Conservation (phyloP, 2,888 invertebrate species). For the Epsilonema sp. region DNA sequence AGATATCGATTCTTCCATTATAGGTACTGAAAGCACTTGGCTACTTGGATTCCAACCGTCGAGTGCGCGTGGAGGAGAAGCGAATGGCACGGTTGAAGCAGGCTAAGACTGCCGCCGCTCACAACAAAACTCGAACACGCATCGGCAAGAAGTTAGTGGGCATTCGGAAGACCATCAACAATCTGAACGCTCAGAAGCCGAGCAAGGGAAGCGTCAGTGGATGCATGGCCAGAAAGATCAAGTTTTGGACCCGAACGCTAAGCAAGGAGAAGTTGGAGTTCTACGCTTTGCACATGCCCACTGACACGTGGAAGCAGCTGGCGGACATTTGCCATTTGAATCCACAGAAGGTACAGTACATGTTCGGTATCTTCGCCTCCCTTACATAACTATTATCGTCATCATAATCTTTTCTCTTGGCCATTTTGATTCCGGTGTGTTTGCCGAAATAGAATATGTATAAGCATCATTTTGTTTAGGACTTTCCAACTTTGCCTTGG, state of each 20-base stretch:
- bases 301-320: slow-evolving; percentile 29
- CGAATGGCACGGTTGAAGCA: neutral
- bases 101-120: neutral
- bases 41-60: neutral
- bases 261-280: slow-evolving; percentile 28
- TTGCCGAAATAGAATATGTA: no score
- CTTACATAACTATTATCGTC: no score
- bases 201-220: slow-evolving; percentile 26
- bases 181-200: neutral
- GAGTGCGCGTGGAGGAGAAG: slow-evolving; percentile 2
- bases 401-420: neutral
- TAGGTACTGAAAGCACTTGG: slow-evolving; percentile 1
- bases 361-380: no score
- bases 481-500: slow-evolving; percentile 29
- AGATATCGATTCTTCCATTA: no score
- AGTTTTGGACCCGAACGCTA: slow-evolving; percentile 24
- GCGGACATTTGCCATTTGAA: slow-evolving; percentile 31
- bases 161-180: slow-evolving; percentile 1
- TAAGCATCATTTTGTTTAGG: no score
- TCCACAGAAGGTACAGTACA: slow-evolving; percentile 27
- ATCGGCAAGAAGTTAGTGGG: slow-evolving; percentile 1
- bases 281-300: slow-evolving; percentile 29
- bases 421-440: slow-evolving; percentile 9
- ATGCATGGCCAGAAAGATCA: slow-evolving; percentile 25
- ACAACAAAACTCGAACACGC: slow-evolving; percentile 3